Base-by-base conservation (phyloP, 2,888 invertebrate species). In the Anoplius nigerrimus region DNA sequence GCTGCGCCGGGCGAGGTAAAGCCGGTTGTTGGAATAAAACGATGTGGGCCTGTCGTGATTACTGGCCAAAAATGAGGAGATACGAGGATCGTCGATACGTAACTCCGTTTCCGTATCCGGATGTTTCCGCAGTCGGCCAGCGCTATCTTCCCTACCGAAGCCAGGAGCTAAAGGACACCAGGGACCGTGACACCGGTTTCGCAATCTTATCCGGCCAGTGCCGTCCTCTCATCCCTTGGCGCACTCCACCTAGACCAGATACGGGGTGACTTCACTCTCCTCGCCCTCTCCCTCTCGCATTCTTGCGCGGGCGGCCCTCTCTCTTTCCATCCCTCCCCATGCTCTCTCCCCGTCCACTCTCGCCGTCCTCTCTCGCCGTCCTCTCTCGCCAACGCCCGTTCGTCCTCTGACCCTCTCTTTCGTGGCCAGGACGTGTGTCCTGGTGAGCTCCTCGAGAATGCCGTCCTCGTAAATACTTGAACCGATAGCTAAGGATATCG, bases 111-210 rank as follows among this genome's bases (percentile, higher is more conserved):
- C 73, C 73, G 80, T 71, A 74, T 80, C 78, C 75, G 80, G 76
- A 85, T 81, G 82, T 82, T 85, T 85, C 76, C 78, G 80, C 74
- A 63, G 69, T 70, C 74, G 75, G 66, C 66, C 68, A 53, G 45
- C 78, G 80, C 74, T 80, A 78, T 84, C 80, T 70, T 71, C 69
- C 72, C 60, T 65, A 27, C 21, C 57, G 71, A 75, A 75, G 82
- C 67, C 78, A 84, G 82, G 67, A 86, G 83, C 76, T 86, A 86
- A 78, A 82, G 85, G 83, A 82, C 87, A 84, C 85, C 64, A 67
- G 87, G 85, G 87, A 86, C 82, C 75, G 64, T 62, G 66, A 78
- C 78, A 77, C 78, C 74, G 78, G 76, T 82, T 79, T 81, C 79
- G 79, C 84, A 84, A 85, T 85, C 81, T 85, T 82, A 82, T 85